Evolutionary conservation across 1,140 invertebrate species (phyloP).

Genomic region (Drosophila lini): DNA sequence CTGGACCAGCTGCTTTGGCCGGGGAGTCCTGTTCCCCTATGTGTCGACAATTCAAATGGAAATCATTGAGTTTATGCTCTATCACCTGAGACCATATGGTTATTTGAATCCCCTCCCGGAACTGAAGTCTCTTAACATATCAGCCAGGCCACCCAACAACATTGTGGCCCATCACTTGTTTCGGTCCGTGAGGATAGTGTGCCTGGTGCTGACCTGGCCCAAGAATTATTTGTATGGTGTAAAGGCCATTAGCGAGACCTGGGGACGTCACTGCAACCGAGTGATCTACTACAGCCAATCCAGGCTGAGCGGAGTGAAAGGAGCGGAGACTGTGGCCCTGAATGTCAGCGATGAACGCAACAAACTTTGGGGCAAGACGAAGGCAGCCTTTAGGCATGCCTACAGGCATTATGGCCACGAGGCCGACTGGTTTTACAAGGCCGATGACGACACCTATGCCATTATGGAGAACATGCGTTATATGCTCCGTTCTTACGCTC

Average conservation of each 20-base stretch:
- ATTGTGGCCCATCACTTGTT: slow-evolving; percentile 83
- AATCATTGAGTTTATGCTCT: slow-evolving; percentile 43
- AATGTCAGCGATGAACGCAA: slow-evolving; percentile 93
- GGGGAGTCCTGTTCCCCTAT: slow-evolving; percentile 26
- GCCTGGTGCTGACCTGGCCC: slow-evolving; percentile 94
- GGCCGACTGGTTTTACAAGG: slow-evolving; percentile 97
- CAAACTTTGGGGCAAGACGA: slow-evolving; percentile 96
- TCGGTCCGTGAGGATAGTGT: slow-evolving; percentile 90
- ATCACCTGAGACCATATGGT: slow-evolving; percentile 58
- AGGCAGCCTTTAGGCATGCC: slow-evolving; percentile 95
- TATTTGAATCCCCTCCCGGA: slow-evolving; percentile 17
- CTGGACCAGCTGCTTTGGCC: slow-evolving; percentile 9
- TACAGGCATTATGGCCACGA: slow-evolving; percentile 92
- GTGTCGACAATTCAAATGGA: slow-evolving; percentile 23
- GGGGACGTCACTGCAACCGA: slow-evolving; percentile 96
- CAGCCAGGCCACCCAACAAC: slow-evolving; percentile 57
- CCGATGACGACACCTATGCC: slow-evolving; percentile 98
- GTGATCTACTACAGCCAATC: slow-evolving; percentile 94
- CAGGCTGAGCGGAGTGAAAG: slow-evolving; percentile 91
- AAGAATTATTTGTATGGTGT: slow-evolving; percentile 92
- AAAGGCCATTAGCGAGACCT: slow-evolving; percentile 97
- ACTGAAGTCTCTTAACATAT: neutral
- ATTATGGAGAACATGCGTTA: slow-evolving; percentile 96
- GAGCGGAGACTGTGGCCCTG: slow-evolving; percentile 88
- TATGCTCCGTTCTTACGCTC: slow-evolving; percentile 90